Evolutionary conservation across 2,797 vertebrate species (phyloP), one percentile per base, ranked within the genome.

Genomic region (Ptychadena robeensis): DNA sequence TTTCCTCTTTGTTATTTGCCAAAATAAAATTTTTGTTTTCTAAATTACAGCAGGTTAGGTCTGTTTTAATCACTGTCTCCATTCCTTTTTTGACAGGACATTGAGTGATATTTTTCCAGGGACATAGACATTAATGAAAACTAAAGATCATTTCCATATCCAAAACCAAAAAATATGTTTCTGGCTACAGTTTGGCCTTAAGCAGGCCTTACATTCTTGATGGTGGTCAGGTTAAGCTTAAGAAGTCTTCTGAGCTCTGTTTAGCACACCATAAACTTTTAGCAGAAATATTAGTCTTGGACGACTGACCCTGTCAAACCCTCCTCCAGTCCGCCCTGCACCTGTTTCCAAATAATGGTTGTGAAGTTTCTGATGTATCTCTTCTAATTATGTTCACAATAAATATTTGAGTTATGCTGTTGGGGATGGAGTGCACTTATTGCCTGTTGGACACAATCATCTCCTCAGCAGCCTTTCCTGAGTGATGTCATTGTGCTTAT

Each of bases 371-470:
- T 9, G 18, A 76, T 44, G 37, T 65, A 76, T 65, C 64, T 76
- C 38, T n/a, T 63, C 32, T 34, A 79, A 79, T 80, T 40, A 71
- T 63, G 27, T 27, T 30, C 25, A 76, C 48, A 53, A 82, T 82
- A 82, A 77, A 82, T 82, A 82, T 76, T 48, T 77, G 73, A 69
- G 34, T 70, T 14, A 53, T 53, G 34, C 73, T 66, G 74, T 76
- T 57, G 34, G 11, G 35, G 53, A n/a, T 8, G 44, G 53, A 71
- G 57, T 35, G 74, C 37, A 64, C 44, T 71, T 59, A 40, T 59
- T 68, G 25, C 67, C 38, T 59, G 30, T 73, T 27, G 37, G 67
- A 79, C 63, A 73, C 74, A 83, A 61, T 72, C 59, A 67, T 35
- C 70, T 53, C 22, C 34, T 38, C 28, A 77, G 44, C 64, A 10